Percentiles rank a stretch among this genome's conserved stretches.
Conservation (phyloP, 2,797 vertebrate genomes). For the Lacerta bilineata region DNA sequence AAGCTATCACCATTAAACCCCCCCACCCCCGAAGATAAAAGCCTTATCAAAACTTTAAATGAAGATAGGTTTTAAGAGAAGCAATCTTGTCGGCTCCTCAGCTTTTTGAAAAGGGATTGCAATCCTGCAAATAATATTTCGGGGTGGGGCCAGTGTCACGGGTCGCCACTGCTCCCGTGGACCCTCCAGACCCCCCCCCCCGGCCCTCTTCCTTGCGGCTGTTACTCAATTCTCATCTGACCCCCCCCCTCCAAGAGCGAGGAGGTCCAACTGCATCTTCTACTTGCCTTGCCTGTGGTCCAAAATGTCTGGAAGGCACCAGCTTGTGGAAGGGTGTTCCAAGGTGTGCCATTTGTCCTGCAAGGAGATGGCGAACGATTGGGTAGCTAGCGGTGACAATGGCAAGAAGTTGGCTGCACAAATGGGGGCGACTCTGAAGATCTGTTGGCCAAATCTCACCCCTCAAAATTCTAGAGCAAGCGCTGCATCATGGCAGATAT, state of each 20-base stretch:
- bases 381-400: not conserved
- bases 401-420: too few relatives aligned
- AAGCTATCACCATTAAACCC: too few relatives aligned
- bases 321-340: not conserved
- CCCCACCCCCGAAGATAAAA: too few relatives aligned
- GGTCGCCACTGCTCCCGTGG: not conserved
- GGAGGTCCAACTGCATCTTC: too few relatives aligned
- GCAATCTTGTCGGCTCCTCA: not conserved
- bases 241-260: not conserved
- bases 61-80: too few relatives aligned
- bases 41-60: too few relatives aligned
- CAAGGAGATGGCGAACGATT: not conserved
- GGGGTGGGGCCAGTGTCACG: not conserved
- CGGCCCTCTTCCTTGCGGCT: too few relatives aligned
- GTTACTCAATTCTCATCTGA: not conserved
- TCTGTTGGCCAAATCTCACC: not conserved
- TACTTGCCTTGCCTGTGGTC: not conserved
- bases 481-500: too few relatives aligned
- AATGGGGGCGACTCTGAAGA: not conserved
- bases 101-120: not conserved
- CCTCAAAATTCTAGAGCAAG: not conserved
- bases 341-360: not conserved
- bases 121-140: not conserved
- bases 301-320: not conserved
- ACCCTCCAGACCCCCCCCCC: not conserved